phyloP scores from a whole-genome alignment of 2,888 invertebrate species.

The Pecten maximus region DNA sequence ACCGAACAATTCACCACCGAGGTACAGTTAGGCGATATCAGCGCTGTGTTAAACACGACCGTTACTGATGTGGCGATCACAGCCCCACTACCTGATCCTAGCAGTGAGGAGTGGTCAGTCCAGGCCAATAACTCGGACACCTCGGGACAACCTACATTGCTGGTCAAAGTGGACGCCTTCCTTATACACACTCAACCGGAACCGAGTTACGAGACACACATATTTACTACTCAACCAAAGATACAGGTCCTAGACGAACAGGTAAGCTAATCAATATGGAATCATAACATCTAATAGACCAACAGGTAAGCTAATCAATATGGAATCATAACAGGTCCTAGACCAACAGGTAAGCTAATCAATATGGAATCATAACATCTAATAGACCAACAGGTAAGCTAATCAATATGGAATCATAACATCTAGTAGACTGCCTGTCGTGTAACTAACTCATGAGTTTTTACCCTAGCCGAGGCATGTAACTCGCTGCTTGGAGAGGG shows the following conservation, averaged over 20 bases:
- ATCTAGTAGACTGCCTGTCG: no score
- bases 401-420: no score
- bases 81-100: conserved; percentile 44
- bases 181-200: conserved; percentile 40
- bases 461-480: no score
- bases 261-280: conserved; percentile 30
- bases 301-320: no score
- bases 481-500: no score
- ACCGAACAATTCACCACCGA: not conserved
- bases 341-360: conserved; percentile 46
- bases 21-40: conserved; percentile 48
- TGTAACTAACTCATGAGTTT: no score
- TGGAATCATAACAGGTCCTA: conserved; percentile 43
- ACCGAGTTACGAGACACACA: conserved; percentile 43
- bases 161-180: conserved; percentile 38
- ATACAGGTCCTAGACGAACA: conserved; percentile 49
- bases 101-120: conserved; percentile 39
- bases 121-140: conserved; percentile 40
- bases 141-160: conserved; percentile 4
- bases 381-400: no score
- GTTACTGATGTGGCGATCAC: conserved; percentile 42
- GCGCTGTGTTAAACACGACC: conserved; percentile 52
- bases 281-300: not conserved
- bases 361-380: not conserved
- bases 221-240: conserved; percentile 47